Conservation (phyloP, 2,888 invertebrate genomes). For the Cremastobaeus sp. region DNA sequence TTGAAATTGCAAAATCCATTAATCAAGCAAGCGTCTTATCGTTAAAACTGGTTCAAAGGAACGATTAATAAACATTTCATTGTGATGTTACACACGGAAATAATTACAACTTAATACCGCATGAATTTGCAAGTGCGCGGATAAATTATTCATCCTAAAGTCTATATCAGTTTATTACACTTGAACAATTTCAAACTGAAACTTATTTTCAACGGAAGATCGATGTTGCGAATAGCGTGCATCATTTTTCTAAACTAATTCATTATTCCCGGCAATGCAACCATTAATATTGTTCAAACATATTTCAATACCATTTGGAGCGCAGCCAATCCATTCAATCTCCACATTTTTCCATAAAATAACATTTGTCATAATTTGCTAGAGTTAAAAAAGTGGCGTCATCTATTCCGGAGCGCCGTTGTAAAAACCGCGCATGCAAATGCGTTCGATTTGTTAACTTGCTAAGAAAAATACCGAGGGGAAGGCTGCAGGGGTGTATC, state of each 20-base stretch:
- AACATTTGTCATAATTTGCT: constrained; percentile 36
- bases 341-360: constrained; percentile 50
- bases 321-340: constrained; percentile 41
- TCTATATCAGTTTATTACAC: constrained; percentile 7
- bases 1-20: too few species aligned
- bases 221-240: neutral
- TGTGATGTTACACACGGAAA: too few species aligned
- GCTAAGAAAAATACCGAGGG: neutral
- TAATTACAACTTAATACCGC: too few species aligned
- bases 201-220: constrained; percentile 16
- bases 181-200: constrained; percentile 15
- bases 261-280: constrained; percentile 28
- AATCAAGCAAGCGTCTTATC: too few species aligned
- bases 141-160: constrained; percentile 13
- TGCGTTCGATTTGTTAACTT: constrained; percentile 3
- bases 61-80: too few species aligned
- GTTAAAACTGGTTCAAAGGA: too few species aligned
- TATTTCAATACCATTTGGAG: constrained; percentile 43
- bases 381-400: constrained; percentile 21
- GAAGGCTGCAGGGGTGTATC: neutral
- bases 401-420: constrained; percentile 17
- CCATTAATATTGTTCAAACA: constrained; percentile 41
- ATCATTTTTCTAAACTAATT: constrained; percentile 36
- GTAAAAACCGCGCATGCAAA: constrained; percentile 40
- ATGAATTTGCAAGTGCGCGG: neutral